A percentile compares a stretch with the other conserved stretches of the same genome.
These are phyloP conservation scores for Urosaurus nigricauda DNA, from an alignment of 2,797 vertebrate species.

Conservation along the genomic window DNA sequence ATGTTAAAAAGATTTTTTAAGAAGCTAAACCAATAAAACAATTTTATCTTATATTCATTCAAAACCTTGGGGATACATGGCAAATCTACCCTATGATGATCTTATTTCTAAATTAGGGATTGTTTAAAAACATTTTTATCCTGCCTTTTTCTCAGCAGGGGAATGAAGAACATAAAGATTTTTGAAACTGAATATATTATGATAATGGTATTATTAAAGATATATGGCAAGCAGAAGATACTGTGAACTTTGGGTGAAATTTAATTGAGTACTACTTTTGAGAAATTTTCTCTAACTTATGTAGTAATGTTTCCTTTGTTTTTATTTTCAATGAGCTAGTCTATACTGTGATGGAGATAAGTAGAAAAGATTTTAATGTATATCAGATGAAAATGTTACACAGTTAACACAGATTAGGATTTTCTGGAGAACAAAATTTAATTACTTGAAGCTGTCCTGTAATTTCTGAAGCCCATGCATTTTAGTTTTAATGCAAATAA, in stretches of 20 bases:
- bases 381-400: slow-evolving; percentile 22
- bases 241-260: background rate
- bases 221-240: slow-evolving; percentile 32
- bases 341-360: slow-evolving; percentile 9
- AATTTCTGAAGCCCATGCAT: background rate
- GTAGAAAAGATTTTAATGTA: background rate
- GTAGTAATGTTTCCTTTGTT: background rate
- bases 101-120: background rate
- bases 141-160: too few species aligned
- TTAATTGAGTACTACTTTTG: background rate
- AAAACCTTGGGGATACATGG: background rate
- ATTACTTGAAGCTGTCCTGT: background rate
- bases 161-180: background rate
- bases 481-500: slow-evolving; percentile 34
- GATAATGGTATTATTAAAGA: slow-evolving; percentile 19
- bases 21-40: background rate
- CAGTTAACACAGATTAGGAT: slow-evolving; percentile 29
- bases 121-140: too few species aligned
- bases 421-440: slow-evolving; percentile 8
- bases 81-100: background rate
- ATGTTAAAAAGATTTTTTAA: background rate
- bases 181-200: slow-evolving; percentile 47
- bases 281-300: background rate
- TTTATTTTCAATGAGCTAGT: background rate
- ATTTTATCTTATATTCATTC: background rate